Conservation (phyloP, 2,113 vertebrate species). For the Cebus imitator region DNA sequence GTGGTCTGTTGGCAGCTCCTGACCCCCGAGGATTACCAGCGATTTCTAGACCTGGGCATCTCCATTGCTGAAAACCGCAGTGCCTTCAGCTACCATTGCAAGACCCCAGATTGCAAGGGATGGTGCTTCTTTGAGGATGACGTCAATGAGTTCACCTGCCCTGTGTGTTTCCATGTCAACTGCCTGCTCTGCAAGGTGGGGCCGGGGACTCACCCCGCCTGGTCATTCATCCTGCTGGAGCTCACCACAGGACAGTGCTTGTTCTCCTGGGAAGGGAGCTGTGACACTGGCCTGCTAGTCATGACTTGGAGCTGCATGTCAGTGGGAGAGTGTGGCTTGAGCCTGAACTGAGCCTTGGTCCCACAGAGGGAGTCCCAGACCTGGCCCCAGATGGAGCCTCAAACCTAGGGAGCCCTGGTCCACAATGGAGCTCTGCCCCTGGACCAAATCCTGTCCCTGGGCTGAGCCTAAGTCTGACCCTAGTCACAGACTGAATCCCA, state of each 20-base stretch:
- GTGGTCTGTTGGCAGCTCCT: conserved; percentile 83
- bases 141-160: conserved; percentile 88
- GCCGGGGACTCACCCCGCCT: conserved; percentile 37
- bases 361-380: neutral
- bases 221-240: neutral
- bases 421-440: neutral
- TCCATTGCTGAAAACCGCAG: conserved; percentile 90
- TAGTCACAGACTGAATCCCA: neutral
- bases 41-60: conserved; percentile 88
- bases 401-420: neutral
- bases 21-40: conserved; percentile 86
- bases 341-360: neutral
- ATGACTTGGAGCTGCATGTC: neutral
- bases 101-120: conserved; percentile 90
- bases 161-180: conserved; percentile 68
- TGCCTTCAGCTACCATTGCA: conserved; percentile 92
- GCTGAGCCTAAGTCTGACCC: no score
- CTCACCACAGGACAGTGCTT: neutral
- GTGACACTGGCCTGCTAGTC: no score
- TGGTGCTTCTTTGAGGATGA: conserved; percentile 95
- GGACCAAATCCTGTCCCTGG: neutral
- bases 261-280: neutral
- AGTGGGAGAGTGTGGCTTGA: fast-evolving
- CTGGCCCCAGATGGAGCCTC: neutral
- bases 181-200: conserved; percentile 88